Percentiles rank a stretch among this genome's conserved stretches.
phyloP scores from a whole-genome alignment of 2,797 vertebrate species.

The Novumbra hubbsi region DNA sequence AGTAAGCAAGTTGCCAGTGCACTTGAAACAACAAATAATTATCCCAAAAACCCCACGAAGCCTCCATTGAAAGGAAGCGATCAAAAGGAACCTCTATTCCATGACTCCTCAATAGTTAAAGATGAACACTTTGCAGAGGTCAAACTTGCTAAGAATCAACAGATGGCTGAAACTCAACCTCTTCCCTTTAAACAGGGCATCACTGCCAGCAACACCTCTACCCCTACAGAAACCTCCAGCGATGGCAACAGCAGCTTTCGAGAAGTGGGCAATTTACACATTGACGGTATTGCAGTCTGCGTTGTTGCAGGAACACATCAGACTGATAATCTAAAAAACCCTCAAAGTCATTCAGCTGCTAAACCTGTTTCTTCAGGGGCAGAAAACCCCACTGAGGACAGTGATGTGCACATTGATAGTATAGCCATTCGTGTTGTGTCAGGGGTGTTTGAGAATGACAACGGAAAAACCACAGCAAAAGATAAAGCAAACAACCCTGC shows the following conservation, averaged over 20 bases:
- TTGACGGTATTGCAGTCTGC: conserved; percentile 56
- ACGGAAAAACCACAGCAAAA: not conserved
- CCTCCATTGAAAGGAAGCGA: conserved; percentile 20
- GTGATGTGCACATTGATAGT: not conserved
- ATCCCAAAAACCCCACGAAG: conserved; percentile 25
- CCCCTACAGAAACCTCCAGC: not conserved
- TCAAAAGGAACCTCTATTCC: conserved; percentile 37
- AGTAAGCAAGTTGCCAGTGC: conserved; percentile 19
- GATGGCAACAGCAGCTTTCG: not conserved
- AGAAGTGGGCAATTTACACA: conserved; percentile 45
- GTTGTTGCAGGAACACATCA: conserved; percentile 44
- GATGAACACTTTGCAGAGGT: conserved; percentile 16
- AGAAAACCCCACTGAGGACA: not conserved
- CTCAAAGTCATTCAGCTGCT: conserved; percentile 15
- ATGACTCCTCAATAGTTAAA: conserved; percentile 39
- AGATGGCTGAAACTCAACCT: conserved; percentile 49
- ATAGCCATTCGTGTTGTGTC: not conserved
- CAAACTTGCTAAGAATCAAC: conserved; percentile 56
- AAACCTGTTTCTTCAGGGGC: not conserved
- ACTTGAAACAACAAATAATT: conserved; percentile 24
- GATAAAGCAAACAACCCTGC: conserved; percentile 5
- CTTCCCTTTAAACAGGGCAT: conserved; percentile 40
- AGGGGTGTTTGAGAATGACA: not conserved
- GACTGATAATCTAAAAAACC: conserved; percentile 22
- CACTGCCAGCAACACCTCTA: conserved; percentile 22